phyloP scores from a whole-genome alignment of 2,113 vertebrate genomes.

The Siniperca chuatsi region DNA sequence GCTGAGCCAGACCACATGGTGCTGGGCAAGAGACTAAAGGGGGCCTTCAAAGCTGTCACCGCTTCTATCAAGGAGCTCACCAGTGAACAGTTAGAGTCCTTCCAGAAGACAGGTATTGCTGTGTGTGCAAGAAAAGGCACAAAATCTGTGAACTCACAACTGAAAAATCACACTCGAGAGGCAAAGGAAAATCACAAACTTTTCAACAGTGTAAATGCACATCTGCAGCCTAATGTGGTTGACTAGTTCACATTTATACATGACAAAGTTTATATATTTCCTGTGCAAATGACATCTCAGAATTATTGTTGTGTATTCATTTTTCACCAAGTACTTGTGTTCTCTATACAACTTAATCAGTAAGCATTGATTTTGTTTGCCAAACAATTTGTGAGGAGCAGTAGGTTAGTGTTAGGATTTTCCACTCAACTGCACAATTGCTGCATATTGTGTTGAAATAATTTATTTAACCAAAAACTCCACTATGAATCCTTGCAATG shows the following conservation, averaged over 20 bases:
- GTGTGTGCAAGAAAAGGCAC: neutral
- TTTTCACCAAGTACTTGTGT: neutral
- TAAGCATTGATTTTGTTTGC: neutral
- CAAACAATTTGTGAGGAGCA: neutral
- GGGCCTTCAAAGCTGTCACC: constrained; percentile 91
- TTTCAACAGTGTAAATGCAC: neutral
- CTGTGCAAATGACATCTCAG: neutral
- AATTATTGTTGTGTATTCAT: neutral
- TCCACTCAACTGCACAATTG: neutral
- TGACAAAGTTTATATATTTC: neutral
- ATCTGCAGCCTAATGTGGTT: neutral
- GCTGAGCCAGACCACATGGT: constrained; percentile 98
- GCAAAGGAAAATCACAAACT: neutral
- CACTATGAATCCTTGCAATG: constrained; percentile 1
- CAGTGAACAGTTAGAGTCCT: constrained; percentile 90
- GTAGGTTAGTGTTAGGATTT: neutral
- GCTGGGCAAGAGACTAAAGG: constrained; percentile 95
- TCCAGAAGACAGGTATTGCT: constrained; percentile 90
- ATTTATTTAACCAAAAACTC: neutral
- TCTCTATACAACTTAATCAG: constrained; percentile 1
- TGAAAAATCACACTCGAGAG: neutral
- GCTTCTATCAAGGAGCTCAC: constrained; percentile 92
- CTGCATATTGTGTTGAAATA: neutral
- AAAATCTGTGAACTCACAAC: neutral
- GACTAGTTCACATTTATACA: neutral